Percentiles rank a stretch among this genome's conserved stretches.
Evolutionary conservation across 2,888 invertebrate genomes (phyloP).

Genomic region (Arrhopalites spinosus): DNA sequence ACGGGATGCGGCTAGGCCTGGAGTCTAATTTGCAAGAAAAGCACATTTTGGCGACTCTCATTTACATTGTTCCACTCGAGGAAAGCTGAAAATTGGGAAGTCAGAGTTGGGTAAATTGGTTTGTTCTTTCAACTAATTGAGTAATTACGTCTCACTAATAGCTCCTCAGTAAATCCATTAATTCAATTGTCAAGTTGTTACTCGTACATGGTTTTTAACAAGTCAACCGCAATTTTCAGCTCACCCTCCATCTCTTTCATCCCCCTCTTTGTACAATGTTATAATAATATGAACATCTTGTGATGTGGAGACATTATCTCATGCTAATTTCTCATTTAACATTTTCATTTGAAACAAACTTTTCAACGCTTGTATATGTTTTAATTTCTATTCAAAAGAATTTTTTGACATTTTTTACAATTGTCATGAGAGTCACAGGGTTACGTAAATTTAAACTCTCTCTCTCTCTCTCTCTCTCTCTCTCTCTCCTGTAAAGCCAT

Average conservation of each 20-base stretch:
- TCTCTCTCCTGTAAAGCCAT: not conserved
- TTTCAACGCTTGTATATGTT: too few species aligned
- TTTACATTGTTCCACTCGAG: constrained; percentile 41
- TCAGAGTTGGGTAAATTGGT: constrained; percentile 38
- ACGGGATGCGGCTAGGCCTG: constrained; percentile 14
- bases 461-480: not conserved
- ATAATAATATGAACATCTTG: too few species aligned
- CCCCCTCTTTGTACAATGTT: not conserved
- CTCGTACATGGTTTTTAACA: not conserved
- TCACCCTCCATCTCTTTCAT: not conserved
- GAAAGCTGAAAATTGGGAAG: constrained; percentile 37
- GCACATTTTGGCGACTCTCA: constrained; percentile 45
- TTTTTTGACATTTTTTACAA: too few species aligned
- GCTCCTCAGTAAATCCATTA: constrained; percentile 35
- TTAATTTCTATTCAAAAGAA: not conserved
- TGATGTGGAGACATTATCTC: too few species aligned
- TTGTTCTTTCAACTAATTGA: constrained; percentile 43
- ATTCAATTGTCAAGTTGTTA: constrained; percentile 32
- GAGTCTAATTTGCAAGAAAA: constrained; percentile 43
- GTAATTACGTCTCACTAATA: constrained; percentile 42
- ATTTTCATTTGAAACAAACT: too few species aligned
- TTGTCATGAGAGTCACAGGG: too few species aligned
- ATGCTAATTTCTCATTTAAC: too few species aligned
- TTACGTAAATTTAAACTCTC: not conserved
- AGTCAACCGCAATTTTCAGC: not conserved